phyloP scores from a whole-genome alignment of 2,797 vertebrate genomes.

The Anniella stebbinsi region DNA sequence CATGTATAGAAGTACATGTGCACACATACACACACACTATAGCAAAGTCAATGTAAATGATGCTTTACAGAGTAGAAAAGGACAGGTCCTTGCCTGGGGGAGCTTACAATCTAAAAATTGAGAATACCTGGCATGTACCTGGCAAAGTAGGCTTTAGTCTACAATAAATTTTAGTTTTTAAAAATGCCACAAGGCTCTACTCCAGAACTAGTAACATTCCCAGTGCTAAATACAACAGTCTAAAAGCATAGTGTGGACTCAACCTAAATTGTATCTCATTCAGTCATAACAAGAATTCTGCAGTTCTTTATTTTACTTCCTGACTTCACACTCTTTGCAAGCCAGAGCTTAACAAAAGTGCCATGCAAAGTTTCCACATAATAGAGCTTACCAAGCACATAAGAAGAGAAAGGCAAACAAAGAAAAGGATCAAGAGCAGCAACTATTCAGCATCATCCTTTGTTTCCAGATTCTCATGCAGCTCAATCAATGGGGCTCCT shows the following conservation, averaged over 20 bases:
- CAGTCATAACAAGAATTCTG: neutral
- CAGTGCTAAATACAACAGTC: neutral
- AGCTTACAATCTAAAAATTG: neutral
- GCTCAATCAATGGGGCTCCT: neutral
- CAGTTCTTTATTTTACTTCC: slow-evolving; percentile 3
- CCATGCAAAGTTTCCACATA: slow-evolving; percentile 42
- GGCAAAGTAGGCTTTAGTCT: neutral
- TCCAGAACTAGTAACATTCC: neutral
- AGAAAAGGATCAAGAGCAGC: slow-evolving; percentile 1
- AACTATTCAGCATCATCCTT: slow-evolving; percentile 6
- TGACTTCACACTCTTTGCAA: slow-evolving; percentile 4
- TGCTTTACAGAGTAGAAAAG: neutral
- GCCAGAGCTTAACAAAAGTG: slow-evolving; percentile 33
- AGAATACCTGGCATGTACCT: neutral
- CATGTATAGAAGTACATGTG: neutral
- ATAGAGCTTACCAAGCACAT: slow-evolving; percentile 22
- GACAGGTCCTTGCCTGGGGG: neutral
- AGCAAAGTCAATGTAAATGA: neutral
- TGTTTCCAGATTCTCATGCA: slow-evolving; percentile 20
- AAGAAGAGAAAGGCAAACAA: slow-evolving; percentile 27
- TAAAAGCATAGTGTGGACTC: neutral
- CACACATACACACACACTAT: neutral
- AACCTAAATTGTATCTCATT: neutral
- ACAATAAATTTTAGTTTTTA: neutral
- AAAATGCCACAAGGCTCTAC: neutral